Base-by-base conservation (phyloP, 2,888 invertebrate species). In the Urechis unicinctus region DNA sequence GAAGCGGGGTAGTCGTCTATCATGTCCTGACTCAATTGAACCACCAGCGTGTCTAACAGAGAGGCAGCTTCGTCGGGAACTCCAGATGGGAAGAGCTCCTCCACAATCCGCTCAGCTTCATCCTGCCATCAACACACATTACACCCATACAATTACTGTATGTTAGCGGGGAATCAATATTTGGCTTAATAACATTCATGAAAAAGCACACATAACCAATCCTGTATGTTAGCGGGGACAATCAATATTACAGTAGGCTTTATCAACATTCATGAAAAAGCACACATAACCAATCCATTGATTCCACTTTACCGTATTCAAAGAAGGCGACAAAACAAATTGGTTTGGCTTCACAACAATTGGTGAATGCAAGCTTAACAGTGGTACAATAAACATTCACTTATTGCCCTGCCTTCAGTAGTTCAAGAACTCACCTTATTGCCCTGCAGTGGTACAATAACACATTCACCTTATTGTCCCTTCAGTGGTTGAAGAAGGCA, bases 401-500 rank as follows among this genome's bases (percentile, higher is more conserved):
- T n/a, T n/a, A n/a, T n/a, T n/a, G n/a, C n/a, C n/a, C n/a, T n/a
- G n/a, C n/a, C n/a, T n/a, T n/a, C n/a, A n/a, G n/a, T n/a, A n/a
- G n/a, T n/a, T n/a, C n/a, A n/a, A n/a, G n/a, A n/a, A n/a, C n/a
- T n/a, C n/a, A n/a, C n/a, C n/a, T n/a, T n/a, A n/a, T n/a, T n/a
- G n/a, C n/a, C n/a, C n/a, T n/a, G n/a, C n/a, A n/a, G n/a, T n/a
- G n/a, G n/a, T n/a, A n/a, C n/a, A n/a, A n/a, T n/a, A n/a, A n/a
- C n/a, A n/a, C n/a, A n/a, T n/a, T 59, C 65, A 79, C 78, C 61
- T 74, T 74, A 62, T 83, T 82, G 47, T 86, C 85, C 50, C 86
- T 85, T 62, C 88, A 79, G 72, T 85, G 85, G 77, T 85, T 85
- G 56, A 90, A 82, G 79, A 90, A 89, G 0, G 89, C 89, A 0